phyloP scores from a whole-genome alignment of 2,888 invertebrate genomes.

The Ferrisia virgata region DNA sequence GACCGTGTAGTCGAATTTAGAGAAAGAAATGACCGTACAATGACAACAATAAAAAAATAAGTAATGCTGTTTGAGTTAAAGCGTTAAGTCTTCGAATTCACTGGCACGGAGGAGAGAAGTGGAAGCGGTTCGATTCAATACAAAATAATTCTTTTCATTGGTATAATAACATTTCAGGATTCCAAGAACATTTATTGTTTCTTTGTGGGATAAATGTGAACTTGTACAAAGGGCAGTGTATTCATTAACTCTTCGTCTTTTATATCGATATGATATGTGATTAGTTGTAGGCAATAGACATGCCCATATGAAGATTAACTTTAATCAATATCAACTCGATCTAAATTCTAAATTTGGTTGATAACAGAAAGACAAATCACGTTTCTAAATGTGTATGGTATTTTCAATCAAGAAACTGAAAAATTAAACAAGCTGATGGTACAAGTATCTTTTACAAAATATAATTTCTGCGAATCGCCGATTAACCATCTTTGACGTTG shows the following conservation, averaged over 20 bases:
- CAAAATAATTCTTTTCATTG: neutral
- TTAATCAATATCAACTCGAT: neutral
- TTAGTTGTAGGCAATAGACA: neutral
- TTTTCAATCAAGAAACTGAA: no score
- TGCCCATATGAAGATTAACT: neutral
- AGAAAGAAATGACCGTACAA: neutral
- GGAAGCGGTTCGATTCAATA: neutral
- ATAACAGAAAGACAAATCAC: no score
- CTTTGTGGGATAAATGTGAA: neutral
- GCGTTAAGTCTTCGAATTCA: conserved; percentile 6
- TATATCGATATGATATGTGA: neutral
- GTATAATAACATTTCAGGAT: neutral
- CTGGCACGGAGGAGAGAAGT: neutral
- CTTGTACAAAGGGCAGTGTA: neutral
- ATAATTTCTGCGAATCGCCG: no score
- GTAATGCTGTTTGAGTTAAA: neutral
- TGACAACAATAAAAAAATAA: neutral
- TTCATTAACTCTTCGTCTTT: neutral
- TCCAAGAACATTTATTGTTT: conserved; percentile 6
- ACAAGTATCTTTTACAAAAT: no score
- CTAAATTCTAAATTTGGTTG: no score
- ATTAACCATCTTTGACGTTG: no score
- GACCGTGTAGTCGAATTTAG: neutral
- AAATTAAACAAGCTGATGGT: no score
- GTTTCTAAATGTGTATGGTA: no score